Evolutionary conservation across 2,113 vertebrate genomes (phyloP).

Genomic region (Sander vitreus): DNA sequence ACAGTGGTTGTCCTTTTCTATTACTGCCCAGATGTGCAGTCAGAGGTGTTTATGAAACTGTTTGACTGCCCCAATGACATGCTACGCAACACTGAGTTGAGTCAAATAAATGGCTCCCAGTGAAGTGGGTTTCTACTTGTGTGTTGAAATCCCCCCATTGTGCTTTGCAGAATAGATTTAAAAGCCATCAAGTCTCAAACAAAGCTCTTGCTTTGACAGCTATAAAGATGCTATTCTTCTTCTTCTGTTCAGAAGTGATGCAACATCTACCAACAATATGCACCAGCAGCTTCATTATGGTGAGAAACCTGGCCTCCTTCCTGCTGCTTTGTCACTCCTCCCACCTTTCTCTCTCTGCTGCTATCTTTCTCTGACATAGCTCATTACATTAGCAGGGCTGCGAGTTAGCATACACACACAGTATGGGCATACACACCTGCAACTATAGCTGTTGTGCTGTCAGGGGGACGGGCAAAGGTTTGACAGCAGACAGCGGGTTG

Average conservation of each 20-base stretch:
- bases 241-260: slow-evolving; percentile 45
- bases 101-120: slow-evolving; percentile 29
- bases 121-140: slow-evolving; percentile 15
- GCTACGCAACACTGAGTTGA: slow-evolving; percentile 1
- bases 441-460: slow-evolving; percentile 29
- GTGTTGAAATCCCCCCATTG: slow-evolving; percentile 28
- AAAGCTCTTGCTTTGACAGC: slow-evolving; percentile 48
- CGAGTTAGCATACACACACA: slow-evolving; percentile 35
- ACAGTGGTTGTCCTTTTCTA: slow-evolving; percentile 24
- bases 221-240: slow-evolving; percentile 34
- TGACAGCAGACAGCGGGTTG: slow-evolving; percentile 68
- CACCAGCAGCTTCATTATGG: slow-evolving; percentile 43
- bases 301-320: slow-evolving; percentile 51
- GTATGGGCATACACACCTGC: slow-evolving; percentile 23
- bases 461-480: slow-evolving; percentile 52
- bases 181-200: slow-evolving; percentile 28
- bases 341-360: slow-evolving; percentile 22
- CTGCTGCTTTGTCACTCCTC: slow-evolving; percentile 57
- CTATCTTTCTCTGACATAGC: slow-evolving; percentile 60
- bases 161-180: slow-evolving; percentile 23
- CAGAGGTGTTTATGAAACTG: slow-evolving; percentile 20
- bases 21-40: slow-evolving; percentile 17
- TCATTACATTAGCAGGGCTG: slow-evolving; percentile 60
- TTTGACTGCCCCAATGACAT: slow-evolving; percentile 20
- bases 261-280: slow-evolving; percentile 63